Evolutionary conservation across 2,888 invertebrate genomes (phyloP), one percentile per base, ranked within the genome.

Genomic region (Branchipolynoe longqiensis): DNA sequence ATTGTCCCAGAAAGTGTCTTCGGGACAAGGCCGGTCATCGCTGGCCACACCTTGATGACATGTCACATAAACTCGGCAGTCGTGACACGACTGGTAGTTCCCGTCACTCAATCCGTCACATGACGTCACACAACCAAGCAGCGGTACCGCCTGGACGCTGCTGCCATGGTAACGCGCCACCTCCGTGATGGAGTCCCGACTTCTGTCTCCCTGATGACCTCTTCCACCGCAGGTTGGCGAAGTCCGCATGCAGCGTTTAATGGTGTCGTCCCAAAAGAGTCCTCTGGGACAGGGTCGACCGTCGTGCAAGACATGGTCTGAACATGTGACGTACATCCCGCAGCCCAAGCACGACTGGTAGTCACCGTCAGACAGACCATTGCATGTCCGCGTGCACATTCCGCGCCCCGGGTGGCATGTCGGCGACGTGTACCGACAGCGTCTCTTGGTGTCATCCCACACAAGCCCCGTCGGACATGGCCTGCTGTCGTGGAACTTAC

Each of bases 391-490:
- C n/a, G 78, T 78, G 25, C 78, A 78, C 54, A 48, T 54, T 12
- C 78, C 78, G 14, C 78, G 41, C 18, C 78, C 78, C 6, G 78
- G 78, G 8, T 48, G 25, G 18, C 90, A 90, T 2, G 90, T 90
- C 12, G 88, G 89, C 0, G 90, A 90, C 31, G 88, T 83, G 33
- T 84, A 89, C 38, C 89, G 85, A 58, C 90, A 90, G 8, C 86
- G 88, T 58, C 89, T 89, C 8, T 84, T 81, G 69, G 88, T 88
- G 85, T 90, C 90, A 74, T 90, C 90, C 88, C 89, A 90, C 81
- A 88, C 88, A 18, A 90, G 86, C 48, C 87, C 87, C 3, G 82
- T 62, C 0, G 90, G 90, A 87, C 90, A 90, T 18, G 89, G 89
- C 33, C 89, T 82, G 38, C 84, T 85, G 78, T 86, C 86, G 85